Evolutionary conservation across 1,140 invertebrate species (phyloP).

Genomic region (Apocrypta bakeri): DNA sequence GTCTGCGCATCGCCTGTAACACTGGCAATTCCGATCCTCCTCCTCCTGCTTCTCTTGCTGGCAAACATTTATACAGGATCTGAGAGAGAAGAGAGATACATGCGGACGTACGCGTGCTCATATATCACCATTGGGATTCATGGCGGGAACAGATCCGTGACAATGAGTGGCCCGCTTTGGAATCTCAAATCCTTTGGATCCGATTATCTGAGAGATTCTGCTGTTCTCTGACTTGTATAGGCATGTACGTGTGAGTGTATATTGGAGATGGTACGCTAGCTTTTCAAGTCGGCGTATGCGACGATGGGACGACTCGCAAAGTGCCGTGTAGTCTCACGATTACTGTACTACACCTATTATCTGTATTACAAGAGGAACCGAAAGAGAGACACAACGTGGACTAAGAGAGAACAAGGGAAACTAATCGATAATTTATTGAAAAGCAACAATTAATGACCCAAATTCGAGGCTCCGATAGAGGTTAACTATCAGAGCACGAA

Average conservation of each 20-base stretch:
- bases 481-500: neutral
- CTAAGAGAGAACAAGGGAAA: neutral
- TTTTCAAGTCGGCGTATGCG: neutral
- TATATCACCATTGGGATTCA: slow-evolving; percentile 16
- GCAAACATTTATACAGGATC: neutral
- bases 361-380: neutral
- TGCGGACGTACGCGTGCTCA: neutral
- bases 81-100: neutral
- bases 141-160: neutral
- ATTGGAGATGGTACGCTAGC: neutral
- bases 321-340: neutral
- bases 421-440: slow-evolving; percentile 39
- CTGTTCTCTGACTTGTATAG: neutral
- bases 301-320: neutral
- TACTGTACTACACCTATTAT: neutral
- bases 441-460: slow-evolving; percentile 39
- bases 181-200: neutral
- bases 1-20: neutral
- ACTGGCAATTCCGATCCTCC: neutral
- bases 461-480: slow-evolving; percentile 6
- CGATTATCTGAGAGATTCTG: slow-evolving; percentile 18
- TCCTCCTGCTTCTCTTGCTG: neutral
- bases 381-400: neutral
- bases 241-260: too few relatives aligned
- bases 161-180: slow-evolving; percentile 20